A percentile compares a stretch with the other conserved stretches of the same genome.
Conservation (phyloP, 2,888 invertebrate genomes). For the Plebejus argus region DNA sequence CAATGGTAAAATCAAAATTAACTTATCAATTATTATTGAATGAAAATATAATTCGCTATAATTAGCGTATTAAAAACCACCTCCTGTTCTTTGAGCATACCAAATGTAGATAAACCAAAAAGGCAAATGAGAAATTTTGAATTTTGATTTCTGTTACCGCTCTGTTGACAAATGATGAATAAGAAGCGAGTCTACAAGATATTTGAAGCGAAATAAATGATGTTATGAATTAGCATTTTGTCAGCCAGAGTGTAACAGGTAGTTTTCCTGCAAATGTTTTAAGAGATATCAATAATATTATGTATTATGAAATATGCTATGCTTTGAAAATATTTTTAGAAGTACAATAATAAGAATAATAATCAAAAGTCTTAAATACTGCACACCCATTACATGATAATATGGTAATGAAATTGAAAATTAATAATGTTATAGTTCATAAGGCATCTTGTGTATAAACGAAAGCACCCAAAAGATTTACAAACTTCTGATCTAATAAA, state of each 20-base stretch:
- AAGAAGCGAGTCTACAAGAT: slow-evolving; percentile 6
- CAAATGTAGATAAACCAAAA: slow-evolving; percentile 64
- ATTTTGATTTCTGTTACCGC: slow-evolving; percentile 70
- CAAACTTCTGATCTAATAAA: neutral
- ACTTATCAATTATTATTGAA: neutral
- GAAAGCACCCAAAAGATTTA: neutral
- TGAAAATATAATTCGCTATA: slow-evolving; percentile 24
- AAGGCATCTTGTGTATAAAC: neutral
- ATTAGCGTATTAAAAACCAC: slow-evolving; percentile 53
- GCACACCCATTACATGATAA: neutral
- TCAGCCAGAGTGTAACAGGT: slow-evolving; percentile 72
- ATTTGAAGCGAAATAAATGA: slow-evolving; percentile 22
- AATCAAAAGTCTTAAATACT: neutral
- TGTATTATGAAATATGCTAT: slow-evolving; percentile 26
- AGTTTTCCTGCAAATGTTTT: slow-evolving; percentile 59
- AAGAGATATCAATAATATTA: slow-evolving; percentile 48
- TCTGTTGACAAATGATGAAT: slow-evolving; percentile 63
- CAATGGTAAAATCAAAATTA: neutral
- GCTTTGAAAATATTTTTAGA: slow-evolving; percentile 10
- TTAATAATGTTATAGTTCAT: neutral
- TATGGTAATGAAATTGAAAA: neutral
- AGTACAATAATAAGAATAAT: neutral
- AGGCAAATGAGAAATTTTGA: slow-evolving; percentile 63
- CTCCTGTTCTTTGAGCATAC: slow-evolving; percentile 75
- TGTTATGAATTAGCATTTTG: slow-evolving; percentile 51